Conservation (phyloP, 2,888 invertebrate species). For the Taenaris catops region DNA sequence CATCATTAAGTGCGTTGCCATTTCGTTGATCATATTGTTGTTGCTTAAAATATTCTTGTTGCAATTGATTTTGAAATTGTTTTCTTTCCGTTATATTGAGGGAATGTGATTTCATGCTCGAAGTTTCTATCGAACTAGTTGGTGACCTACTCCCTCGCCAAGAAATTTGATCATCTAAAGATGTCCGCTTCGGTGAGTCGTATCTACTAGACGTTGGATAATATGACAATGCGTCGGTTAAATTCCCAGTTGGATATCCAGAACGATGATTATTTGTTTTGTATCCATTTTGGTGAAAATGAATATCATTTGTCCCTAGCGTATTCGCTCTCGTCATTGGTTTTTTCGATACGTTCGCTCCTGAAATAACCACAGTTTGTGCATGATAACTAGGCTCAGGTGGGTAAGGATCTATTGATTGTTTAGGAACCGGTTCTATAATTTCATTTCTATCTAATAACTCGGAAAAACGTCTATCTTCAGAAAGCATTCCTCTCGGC, state of each 20-base stretch:
- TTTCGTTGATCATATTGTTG: slow-evolving; percentile 76
- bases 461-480: slow-evolving; percentile 84
- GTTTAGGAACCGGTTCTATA: slow-evolving; percentile 49
- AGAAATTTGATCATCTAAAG: slow-evolving; percentile 80
- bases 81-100: slow-evolving; percentile 76
- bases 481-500: slow-evolving; percentile 81
- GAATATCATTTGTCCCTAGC: slow-evolving; percentile 71
- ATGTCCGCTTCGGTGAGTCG: slow-evolving; percentile 75
- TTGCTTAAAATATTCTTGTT: slow-evolving; percentile 75
- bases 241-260: slow-evolving; percentile 85
- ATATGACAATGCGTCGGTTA: slow-evolving; percentile 90
- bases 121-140: slow-evolving; percentile 81
- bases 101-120: slow-evolving; percentile 79
- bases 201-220: slow-evolving; percentile 87
- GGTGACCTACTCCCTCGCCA: slow-evolving; percentile 82
- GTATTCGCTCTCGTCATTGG: slow-evolving; percentile 81
- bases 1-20: slow-evolving; percentile 60
- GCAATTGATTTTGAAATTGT: slow-evolving; percentile 75
- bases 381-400: slow-evolving; percentile 80
- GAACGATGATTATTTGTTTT: slow-evolving; percentile 82
- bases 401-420: slow-evolving; percentile 65
- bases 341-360: slow-evolving; percentile 58
- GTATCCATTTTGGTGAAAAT: slow-evolving; percentile 82
- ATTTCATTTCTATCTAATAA: slow-evolving; percentile 82
- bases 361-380: slow-evolving; percentile 72